A percentile compares a stretch with the other conserved stretches of the same genome.
These are phyloP conservation scores for Cuculus canorus DNA, from an alignment of 2,797 vertebrate genomes.

Conservation along the genomic window DNA sequence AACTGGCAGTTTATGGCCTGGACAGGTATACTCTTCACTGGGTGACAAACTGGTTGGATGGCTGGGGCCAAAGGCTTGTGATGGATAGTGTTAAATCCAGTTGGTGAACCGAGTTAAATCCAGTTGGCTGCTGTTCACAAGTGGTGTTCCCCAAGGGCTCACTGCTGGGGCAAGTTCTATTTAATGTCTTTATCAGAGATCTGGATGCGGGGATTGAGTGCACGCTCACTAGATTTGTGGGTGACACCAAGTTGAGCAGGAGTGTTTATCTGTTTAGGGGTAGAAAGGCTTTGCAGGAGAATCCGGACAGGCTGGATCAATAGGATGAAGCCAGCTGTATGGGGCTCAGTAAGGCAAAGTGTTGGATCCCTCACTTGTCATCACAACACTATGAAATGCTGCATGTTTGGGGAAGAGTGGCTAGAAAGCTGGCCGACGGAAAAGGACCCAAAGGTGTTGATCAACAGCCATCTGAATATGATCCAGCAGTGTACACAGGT, in stretches of 20 bases:
- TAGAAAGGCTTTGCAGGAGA: background rate
- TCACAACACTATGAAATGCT: fast-evolving
- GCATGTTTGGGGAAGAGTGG: background rate
- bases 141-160: background rate
- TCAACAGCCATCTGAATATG: fast-evolving
- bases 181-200: background rate
- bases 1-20: background rate
- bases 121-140: fast-evolving
- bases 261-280: background rate
- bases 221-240: background rate
- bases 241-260: fast-evolving
- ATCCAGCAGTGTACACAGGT: background rate
- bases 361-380: fast-evolving
- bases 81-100: background rate
- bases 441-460: background rate
- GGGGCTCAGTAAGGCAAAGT: background rate
- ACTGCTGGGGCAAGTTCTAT: background rate
- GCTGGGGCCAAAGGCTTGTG: fast-evolving
- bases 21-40: background rate
- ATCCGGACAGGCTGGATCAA: background rate
- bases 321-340: fast-evolving
- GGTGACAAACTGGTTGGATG: background rate
- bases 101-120: background rate
- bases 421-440: fast-evolving
- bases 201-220: fast-evolving